Evolutionary conservation across 2,113 vertebrate species (phyloP).

Genomic region (Lonchura striata): DNA sequence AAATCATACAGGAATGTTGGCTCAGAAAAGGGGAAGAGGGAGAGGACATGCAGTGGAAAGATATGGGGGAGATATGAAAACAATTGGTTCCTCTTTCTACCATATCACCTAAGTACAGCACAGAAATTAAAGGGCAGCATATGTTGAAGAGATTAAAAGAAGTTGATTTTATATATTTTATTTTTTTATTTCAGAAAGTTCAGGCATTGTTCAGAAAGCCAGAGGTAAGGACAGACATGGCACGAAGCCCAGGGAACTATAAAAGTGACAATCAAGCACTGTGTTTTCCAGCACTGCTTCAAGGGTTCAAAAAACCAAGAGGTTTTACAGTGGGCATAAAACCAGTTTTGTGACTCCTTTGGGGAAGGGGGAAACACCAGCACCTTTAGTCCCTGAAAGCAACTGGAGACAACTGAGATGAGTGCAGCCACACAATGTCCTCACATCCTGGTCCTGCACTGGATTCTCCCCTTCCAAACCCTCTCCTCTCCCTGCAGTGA

Average conservation of each 20-base stretch:
- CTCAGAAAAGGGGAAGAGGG: conserved; percentile 17
- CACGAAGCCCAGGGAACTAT: rapidly evolving
- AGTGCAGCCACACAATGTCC: rapidly evolving
- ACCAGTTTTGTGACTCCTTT: background rate
- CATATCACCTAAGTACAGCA: background rate
- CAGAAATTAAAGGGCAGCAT: background rate
- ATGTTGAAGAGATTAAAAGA: background rate
- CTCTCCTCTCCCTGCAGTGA: background rate
- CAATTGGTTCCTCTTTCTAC: conserved; percentile 8
- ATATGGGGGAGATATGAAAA: background rate
- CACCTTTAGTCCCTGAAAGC: background rate
- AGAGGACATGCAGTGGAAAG: conserved; percentile 35
- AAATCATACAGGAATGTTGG: background rate
- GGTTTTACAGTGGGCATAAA: background rate
- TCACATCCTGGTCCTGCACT: background rate
- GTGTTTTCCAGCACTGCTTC: background rate
- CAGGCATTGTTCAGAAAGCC: background rate
- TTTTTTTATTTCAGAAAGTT: background rate
- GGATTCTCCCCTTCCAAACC: background rate
- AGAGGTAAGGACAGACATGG: background rate
- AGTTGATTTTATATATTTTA: background rate
- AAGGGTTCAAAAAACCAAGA: background rate
- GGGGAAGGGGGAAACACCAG: background rate
- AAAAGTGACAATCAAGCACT: background rate
- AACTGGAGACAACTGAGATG: background rate